These are phyloP conservation scores for Theocolax elegans DNA, from an alignment of 1,140 invertebrate genomes.

Conservation along the genomic window DNA sequence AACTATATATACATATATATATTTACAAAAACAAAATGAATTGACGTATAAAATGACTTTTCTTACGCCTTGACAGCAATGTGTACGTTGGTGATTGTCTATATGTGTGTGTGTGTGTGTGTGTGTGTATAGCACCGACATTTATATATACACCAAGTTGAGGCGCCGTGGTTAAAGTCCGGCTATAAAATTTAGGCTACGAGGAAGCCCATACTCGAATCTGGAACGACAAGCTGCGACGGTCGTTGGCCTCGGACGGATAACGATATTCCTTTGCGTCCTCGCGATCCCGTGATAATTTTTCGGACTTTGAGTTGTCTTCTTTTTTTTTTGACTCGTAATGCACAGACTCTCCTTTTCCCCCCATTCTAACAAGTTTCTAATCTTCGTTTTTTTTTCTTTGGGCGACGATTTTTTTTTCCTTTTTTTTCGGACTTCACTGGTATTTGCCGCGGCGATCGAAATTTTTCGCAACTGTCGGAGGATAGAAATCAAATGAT, in stretches of 20 bases:
- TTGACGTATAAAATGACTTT: background rate
- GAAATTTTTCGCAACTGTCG: background rate
- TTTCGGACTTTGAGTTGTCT: slow-evolving; percentile 20
- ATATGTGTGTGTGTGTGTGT: too few relatives aligned
- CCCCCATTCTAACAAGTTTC: too few relatives aligned
- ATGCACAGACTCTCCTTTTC: too few relatives aligned
- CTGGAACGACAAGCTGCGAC: slow-evolving; percentile 32
- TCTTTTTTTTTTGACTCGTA: background rate
- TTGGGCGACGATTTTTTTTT: too few relatives aligned
- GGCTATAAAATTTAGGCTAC: slow-evolving; percentile 42
- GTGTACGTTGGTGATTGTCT: too few relatives aligned
- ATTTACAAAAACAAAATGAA: too few relatives aligned
- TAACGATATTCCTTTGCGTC: slow-evolving; percentile 1
- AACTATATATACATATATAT: too few relatives aligned
- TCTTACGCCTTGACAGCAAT: background rate
- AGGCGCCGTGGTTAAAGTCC: background rate
- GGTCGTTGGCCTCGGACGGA: slow-evolving; percentile 39
- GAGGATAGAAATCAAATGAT: too few relatives aligned
- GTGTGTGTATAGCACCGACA: too few relatives aligned
- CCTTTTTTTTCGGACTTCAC: background rate
- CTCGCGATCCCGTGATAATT: background rate
- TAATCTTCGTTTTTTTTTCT: too few relatives aligned
- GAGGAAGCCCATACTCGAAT: slow-evolving; percentile 39
- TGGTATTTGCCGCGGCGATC: background rate
- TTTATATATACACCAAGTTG: too few relatives aligned